These are phyloP conservation scores for Ptychochromis oligacanthus DNA, from an alignment of 2,113 vertebrate species.

Conservation along the genomic window DNA sequence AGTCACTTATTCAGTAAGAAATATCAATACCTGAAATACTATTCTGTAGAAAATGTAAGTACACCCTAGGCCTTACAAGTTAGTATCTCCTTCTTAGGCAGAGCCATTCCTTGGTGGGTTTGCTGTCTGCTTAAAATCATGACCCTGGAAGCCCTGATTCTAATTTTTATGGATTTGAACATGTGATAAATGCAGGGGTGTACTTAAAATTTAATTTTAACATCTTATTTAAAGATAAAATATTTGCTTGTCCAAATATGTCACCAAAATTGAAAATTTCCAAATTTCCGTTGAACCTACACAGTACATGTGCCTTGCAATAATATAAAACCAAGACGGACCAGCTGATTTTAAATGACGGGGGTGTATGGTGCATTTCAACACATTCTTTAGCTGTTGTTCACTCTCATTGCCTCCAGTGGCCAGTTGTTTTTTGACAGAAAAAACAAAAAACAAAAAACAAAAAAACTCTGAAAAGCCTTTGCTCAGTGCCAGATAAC, in stretches of 20 bases:
- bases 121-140: rapidly evolving
- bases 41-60: background rate
- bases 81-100: background rate
- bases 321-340: background rate
- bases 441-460: no score
- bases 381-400: background rate
- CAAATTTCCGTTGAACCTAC: background rate
- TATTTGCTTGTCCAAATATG: background rate
- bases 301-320: background rate
- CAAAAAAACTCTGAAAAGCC: background rate
- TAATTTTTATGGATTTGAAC: background rate
- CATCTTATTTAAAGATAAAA: background rate
- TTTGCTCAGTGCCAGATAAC: background rate
- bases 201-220: no score
- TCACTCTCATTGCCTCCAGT: background rate
- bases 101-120: background rate
- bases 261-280: no score
- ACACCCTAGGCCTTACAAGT: background rate
- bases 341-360: background rate
- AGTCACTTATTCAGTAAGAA: no score
- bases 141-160: background rate
- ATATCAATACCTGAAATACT: background rate
- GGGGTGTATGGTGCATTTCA: background rate
- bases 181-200: background rate
- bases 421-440: no score